These are phyloP conservation scores for Heliconius hortense DNA, from an alignment of 2,888 invertebrate species.

Conservation along the genomic window DNA sequence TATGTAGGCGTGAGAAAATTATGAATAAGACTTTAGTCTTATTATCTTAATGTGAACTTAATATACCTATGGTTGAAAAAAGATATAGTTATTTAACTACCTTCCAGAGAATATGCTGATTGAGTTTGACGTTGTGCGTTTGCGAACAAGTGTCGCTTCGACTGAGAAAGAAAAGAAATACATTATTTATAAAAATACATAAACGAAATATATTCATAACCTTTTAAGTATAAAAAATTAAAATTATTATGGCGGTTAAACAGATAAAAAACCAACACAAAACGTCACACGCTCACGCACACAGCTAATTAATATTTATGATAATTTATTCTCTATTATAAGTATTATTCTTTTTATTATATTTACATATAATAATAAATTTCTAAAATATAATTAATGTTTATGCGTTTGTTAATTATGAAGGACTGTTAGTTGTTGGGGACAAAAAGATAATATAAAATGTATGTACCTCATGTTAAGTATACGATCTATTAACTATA, in stretches of 20 bases:
- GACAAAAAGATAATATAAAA: neutral
- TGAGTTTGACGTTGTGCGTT: slow-evolving; percentile 87
- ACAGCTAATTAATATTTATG: slow-evolving; percentile 13
- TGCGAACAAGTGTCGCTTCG: slow-evolving; percentile 86
- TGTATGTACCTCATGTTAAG: neutral
- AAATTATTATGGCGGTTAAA: slow-evolving; percentile 6
- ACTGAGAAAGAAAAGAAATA: slow-evolving; percentile 76
- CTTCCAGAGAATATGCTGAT: slow-evolving; percentile 89
- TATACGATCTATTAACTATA: too few relatives aligned
- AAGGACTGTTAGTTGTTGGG: neutral
- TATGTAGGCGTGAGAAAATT: slow-evolving; percentile 32
- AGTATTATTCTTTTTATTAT: slow-evolving; percentile 1
- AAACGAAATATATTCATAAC: too few relatives aligned
- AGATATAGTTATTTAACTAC: slow-evolving; percentile 70
- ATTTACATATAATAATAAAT: neutral
- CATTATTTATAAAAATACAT: slow-evolving; percentile 15
- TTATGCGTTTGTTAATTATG: slow-evolving; percentile 2
- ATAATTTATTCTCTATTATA: neutral
- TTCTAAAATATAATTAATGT: slow-evolving; percentile 8
- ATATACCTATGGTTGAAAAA: slow-evolving; percentile 9
- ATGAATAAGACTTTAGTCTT: slow-evolving; percentile 23
- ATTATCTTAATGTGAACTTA: slow-evolving; percentile 25
- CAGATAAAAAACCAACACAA: slow-evolving; percentile 20
- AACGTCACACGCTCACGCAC: slow-evolving; percentile 24
- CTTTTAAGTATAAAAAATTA: neutral